Evolutionary conservation across 2,113 vertebrate species (phyloP).

Genomic region (Elephantulus edwardii): DNA sequence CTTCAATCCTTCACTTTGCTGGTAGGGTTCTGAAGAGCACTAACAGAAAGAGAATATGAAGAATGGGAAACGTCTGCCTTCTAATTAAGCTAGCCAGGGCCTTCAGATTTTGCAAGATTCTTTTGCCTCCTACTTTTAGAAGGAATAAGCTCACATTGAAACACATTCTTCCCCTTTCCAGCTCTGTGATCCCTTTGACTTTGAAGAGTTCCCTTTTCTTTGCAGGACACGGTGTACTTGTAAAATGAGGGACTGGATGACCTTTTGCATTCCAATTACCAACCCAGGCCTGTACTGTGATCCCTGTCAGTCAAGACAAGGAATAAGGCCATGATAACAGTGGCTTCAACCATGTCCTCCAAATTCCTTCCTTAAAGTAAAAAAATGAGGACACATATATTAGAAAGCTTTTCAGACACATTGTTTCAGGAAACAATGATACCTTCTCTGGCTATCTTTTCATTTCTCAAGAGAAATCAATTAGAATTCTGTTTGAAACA

Average conservation of each 20-base stretch:
- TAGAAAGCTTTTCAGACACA: slow-evolving; percentile 37
- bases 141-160: background rate
- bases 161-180: background rate
- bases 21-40: background rate
- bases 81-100: slow-evolving; percentile 30
- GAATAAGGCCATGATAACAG: background rate
- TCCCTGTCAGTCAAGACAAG: background rate
- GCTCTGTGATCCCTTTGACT: background rate
- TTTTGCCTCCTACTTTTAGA: slow-evolving; percentile 57
- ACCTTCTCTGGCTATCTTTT: background rate
- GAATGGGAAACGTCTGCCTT: slow-evolving; percentile 22
- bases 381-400: background rate
- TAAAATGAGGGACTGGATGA: background rate
- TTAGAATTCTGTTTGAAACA: background rate
- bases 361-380: background rate
- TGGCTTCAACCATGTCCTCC: background rate
- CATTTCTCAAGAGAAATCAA: slow-evolving; percentile 35
- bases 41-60: slow-evolving; percentile 42
- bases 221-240: background rate
- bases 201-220: background rate
- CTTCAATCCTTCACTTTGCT: slow-evolving; percentile 64
- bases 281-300: background rate
- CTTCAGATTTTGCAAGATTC: slow-evolving; percentile 53
- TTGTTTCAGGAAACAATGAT: background rate
- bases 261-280: background rate